These are phyloP conservation scores for Parasteatoda tepidariorum DNA, from an alignment of 1,140 invertebrate genomes.

Conservation along the genomic window DNA sequence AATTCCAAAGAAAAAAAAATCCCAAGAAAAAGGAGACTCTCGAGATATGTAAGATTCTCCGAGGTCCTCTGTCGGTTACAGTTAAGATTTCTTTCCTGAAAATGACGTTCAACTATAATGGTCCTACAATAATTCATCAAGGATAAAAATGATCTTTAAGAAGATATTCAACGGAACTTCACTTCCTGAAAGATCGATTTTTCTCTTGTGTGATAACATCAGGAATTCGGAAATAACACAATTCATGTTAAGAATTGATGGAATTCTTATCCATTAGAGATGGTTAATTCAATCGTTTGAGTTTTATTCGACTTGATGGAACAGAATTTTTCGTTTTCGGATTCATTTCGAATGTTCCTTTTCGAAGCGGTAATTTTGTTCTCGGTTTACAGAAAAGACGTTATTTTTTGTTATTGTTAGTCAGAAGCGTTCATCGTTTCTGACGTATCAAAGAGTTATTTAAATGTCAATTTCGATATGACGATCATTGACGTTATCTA, in stretches of 20 bases:
- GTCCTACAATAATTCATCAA: slow-evolving; percentile 32
- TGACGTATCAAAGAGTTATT: too few relatives aligned
- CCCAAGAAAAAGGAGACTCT: slow-evolving; percentile 22
- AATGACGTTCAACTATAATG: slow-evolving; percentile 5
- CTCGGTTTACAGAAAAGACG: too few relatives aligned
- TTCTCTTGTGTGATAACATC: slow-evolving; percentile 1
- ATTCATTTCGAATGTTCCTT: too few relatives aligned
- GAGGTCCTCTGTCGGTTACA: not conserved
- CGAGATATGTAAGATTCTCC: slow-evolving; percentile 12
- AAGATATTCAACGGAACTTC: not conserved
- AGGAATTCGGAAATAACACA: not conserved
- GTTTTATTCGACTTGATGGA: not conserved
- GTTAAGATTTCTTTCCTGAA: not conserved
- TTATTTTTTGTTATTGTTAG: too few relatives aligned
- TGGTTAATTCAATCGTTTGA: not conserved
- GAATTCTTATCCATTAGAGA: not conserved
- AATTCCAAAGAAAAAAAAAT: slow-evolving; percentile 5
- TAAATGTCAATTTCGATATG: too few relatives aligned
- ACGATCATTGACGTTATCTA: too few relatives aligned
- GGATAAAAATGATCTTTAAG: slow-evolving; percentile 7
- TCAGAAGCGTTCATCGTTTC: too few relatives aligned
- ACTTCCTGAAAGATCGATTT: not conserved
- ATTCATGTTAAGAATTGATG: not conserved
- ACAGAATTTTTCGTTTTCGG: not conserved
- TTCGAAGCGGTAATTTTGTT: too few relatives aligned